These are phyloP conservation scores for Mystacornis crossleyi DNA, from an alignment of 2,113 vertebrate genomes.

Conservation along the genomic window DNA sequence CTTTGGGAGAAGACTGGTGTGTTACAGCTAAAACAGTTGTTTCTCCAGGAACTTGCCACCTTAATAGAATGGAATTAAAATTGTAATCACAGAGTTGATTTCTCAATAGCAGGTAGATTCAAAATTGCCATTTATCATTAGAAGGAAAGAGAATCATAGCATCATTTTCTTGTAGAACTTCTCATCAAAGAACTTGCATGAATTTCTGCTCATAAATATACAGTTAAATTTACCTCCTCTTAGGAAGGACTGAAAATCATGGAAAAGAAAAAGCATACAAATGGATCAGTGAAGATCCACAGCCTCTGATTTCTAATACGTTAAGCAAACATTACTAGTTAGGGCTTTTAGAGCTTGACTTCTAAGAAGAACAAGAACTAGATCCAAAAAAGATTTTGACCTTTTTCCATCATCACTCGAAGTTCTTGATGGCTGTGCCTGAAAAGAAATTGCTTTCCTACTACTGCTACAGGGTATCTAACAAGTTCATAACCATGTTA, in stretches of 20 bases:
- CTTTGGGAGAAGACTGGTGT: not conserved
- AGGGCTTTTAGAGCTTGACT: not conserved
- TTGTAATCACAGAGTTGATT: not conserved
- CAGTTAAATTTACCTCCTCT: not conserved
- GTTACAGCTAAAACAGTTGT: not conserved
- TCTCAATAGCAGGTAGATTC: not conserved
- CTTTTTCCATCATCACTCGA: not conserved
- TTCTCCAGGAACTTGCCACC: not conserved
- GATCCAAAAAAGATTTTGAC: not conserved
- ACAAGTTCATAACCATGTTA: not conserved
- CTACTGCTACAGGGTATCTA: not conserved
- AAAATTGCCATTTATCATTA: not conserved
- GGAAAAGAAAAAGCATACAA: not conserved
- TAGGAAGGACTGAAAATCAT: not conserved
- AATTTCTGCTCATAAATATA: not conserved
- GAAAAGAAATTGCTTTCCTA: not conserved
- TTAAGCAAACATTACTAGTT: not conserved
- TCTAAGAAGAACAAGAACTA: not conserved
- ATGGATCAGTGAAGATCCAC: not conserved
- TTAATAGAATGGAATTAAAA: not conserved
- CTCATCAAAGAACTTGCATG: not conserved
- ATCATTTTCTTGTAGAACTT: not conserved
- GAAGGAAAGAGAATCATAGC: not conserved
- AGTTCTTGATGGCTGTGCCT: not conserved
- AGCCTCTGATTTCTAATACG: not conserved